These are phyloP conservation scores for Centrocercus urophasianus DNA, from an alignment of 2,113 vertebrate genomes.

Conservation along the genomic window DNA sequence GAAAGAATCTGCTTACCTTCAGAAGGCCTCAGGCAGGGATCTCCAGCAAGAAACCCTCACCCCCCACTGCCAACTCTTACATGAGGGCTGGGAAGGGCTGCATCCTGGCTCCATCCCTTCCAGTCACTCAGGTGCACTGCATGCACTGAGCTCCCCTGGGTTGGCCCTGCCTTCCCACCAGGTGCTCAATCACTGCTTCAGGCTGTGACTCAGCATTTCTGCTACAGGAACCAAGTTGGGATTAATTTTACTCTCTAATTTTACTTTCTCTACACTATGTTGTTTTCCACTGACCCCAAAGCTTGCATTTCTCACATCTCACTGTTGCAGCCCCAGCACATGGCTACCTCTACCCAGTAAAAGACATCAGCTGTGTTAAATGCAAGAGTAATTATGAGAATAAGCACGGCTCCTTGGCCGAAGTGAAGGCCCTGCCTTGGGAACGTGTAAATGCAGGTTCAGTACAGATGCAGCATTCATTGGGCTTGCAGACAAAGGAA, in stretches of 20 bases:
- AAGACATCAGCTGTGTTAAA: neutral
- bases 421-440: neutral
- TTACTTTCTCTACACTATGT: neutral
- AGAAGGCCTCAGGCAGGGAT: no score
- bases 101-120: no score
- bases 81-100: no score
- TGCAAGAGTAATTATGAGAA: neutral
- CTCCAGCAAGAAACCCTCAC: no score
- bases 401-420: neutral
- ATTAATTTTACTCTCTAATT: neutral
- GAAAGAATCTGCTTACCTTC: no score
- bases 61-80: no score
- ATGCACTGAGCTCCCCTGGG: no score
- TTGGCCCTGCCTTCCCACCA: no score
- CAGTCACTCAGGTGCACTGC: no score
- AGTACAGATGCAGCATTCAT: rapidly evolving
- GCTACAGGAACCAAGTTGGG: neutral
- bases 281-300: neutral
- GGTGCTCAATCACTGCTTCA: no score
- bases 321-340: neutral
- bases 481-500: neutral
- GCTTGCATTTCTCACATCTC: neutral
- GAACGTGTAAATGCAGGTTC: neutral
- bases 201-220: no score
- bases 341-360: neutral